These are phyloP conservation scores for Rhizoglyphus robini DNA, from an alignment of 1,140 invertebrate species.

Conservation along the genomic window DNA sequence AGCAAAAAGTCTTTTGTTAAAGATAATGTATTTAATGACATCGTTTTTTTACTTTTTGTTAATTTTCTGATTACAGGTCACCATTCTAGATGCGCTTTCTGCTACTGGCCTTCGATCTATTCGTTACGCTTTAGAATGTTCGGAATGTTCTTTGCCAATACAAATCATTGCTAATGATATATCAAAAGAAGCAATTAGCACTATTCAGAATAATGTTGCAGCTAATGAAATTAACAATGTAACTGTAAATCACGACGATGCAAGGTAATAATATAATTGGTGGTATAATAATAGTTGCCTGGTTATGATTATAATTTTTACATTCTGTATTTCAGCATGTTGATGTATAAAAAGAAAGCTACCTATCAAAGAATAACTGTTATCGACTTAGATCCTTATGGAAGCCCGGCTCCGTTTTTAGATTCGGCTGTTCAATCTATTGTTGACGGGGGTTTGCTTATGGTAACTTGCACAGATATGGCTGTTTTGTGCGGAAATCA, in stretches of 20 bases:
- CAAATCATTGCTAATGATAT: conserved; percentile 88
- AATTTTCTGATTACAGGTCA: neutral
- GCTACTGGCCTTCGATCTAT: conserved; percentile 89
- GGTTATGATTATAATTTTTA: neutral
- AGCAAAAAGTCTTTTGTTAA: conserved; percentile 21
- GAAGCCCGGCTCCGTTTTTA: conserved; percentile 80
- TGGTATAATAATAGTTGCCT: conserved; percentile 28
- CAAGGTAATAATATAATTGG: too few species aligned
- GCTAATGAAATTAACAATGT: conserved; percentile 66
- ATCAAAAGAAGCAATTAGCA: conserved; percentile 66
- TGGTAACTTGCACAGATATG: conserved; percentile 96
- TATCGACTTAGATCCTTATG: conserved; percentile 95
- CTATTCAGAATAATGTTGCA: conserved; percentile 65
- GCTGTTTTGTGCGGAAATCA: conserved; percentile 89
- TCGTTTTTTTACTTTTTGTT: neutral
- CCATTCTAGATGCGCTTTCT: conserved; percentile 80
- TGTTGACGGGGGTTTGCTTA: conserved; percentile 44
- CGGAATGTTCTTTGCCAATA: neutral
- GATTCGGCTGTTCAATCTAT: conserved; percentile 66
- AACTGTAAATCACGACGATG: conserved; percentile 58
- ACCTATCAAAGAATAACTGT: conserved; percentile 60
- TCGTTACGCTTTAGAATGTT: conserved; percentile 77
- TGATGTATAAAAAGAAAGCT: conserved; percentile 64
- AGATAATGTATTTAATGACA: conserved; percentile 21
- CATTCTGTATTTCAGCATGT: too few species aligned